Evolutionary conservation across 2,888 invertebrate genomes (phyloP).

Genomic region (Geophilus truncorum): DNA sequence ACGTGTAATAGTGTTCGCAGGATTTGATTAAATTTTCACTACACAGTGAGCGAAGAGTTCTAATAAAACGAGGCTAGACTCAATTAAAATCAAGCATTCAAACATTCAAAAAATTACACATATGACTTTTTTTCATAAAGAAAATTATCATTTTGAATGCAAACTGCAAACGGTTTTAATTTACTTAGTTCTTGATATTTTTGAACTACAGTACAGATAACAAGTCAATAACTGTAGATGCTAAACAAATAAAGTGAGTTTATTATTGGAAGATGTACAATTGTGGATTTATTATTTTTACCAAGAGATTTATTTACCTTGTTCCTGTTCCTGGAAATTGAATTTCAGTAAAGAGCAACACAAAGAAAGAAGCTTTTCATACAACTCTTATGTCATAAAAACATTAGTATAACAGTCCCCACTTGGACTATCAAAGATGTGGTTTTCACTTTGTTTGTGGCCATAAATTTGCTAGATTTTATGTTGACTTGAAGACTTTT

Average conservation of each 20-base stretch:
- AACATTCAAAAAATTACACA: not conserved
- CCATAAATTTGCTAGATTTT: too few relatives aligned
- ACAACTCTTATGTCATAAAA: not conserved
- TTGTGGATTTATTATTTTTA: not conserved
- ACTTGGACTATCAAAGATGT: too few relatives aligned
- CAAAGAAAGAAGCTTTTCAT: not conserved
- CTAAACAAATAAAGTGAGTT: not conserved
- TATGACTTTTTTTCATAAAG: not conserved
- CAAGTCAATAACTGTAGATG: too few relatives aligned
- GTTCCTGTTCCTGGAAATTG: not conserved
- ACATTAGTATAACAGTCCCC: not conserved
- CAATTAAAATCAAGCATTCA: not conserved
- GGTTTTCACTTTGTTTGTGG: too few relatives aligned
- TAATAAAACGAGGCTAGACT: not conserved
- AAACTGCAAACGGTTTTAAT: not conserved
- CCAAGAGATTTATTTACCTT: not conserved
- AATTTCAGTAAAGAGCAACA: not conserved
- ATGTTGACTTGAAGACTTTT: too few relatives aligned
- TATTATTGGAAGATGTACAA: not conserved
- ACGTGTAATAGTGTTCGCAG: not conserved
- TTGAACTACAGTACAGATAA: not conserved
- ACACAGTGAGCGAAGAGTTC: not conserved
- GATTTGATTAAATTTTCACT: slow-evolving; percentile 27
- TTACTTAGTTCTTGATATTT: not conserved
- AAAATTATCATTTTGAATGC: not conserved